These are phyloP conservation scores for Zophobas morio DNA, from an alignment of 1,140 invertebrate genomes.

Conservation along the genomic window DNA sequence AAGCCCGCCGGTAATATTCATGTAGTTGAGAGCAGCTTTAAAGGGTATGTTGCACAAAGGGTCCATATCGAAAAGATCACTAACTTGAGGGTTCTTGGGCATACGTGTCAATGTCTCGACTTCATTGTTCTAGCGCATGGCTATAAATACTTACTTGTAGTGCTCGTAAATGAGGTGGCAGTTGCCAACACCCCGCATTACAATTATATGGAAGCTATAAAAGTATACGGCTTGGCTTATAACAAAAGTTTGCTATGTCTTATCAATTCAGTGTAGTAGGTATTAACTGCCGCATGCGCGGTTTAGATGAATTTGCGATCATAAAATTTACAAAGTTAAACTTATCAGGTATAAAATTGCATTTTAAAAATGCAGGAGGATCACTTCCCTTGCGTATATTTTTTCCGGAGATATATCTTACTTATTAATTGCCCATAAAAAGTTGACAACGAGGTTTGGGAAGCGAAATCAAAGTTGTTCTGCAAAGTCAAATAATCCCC, in stretches of 20 bases:
- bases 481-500: constrained; percentile 12
- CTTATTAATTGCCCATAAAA: constrained; percentile 7
- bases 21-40: constrained; percentile 48
- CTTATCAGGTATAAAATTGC: neutral
- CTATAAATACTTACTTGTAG: constrained; percentile 52
- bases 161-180: constrained; percentile 21
- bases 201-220: constrained; percentile 40
- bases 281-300: constrained; percentile 12
- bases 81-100: constrained; percentile 42
- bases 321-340: no score
- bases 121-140: constrained; percentile 52
- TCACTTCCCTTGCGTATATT: neutral
- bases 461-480: constrained; percentile 11
- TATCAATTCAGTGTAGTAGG: constrained; percentile 20
- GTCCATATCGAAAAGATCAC: constrained; percentile 50
- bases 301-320: neutral
- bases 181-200: neutral
- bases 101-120: constrained; percentile 51
- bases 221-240: constrained; percentile 25
- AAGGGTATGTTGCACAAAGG: constrained; percentile 38
- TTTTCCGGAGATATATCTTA: neutral
- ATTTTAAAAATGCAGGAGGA: neutral
- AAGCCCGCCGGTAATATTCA: constrained; percentile 48
- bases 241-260: constrained; percentile 23
- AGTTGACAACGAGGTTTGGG: neutral